phyloP scores from a whole-genome alignment of 2,113 vertebrate genomes.

The Ctenomys sociabilis region DNA sequence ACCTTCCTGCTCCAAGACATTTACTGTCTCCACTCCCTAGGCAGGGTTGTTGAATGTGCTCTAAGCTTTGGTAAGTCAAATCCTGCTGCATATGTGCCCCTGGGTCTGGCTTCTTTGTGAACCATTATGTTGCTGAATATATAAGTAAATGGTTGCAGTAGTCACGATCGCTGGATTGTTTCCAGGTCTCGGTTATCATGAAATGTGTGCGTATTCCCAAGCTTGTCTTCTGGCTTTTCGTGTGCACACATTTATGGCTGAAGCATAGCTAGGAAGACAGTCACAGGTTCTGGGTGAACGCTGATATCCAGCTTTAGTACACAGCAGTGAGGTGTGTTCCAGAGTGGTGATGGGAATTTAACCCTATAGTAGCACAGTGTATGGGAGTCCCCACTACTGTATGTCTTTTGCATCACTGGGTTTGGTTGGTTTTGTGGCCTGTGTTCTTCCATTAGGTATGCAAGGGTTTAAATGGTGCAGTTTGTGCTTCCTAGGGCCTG shows the following conservation, averaged over 20 bases:
- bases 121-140: background rate
- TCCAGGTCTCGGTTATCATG: background rate
- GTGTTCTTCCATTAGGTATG: background rate
- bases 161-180: background rate
- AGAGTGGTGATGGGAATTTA: background rate
- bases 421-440: background rate
- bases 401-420: background rate
- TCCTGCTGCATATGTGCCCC: background rate
- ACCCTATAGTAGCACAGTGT: too few relatives aligned
- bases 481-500: background rate
- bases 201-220: background rate
- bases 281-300: too few relatives aligned
- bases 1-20: background rate
- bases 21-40: too few relatives aligned
- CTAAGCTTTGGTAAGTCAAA: background rate
- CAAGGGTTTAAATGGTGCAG: background rate
- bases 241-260: background rate
- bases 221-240: background rate
- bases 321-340: background rate
- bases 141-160: background rate
- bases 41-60: background rate
- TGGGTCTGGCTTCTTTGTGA: background rate
- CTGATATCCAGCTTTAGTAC: background rate
- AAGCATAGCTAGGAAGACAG: background rate
- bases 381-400: too few relatives aligned